Evolutionary conservation across 2,113 vertebrate genomes (phyloP).

Genomic region (Ia io): DNA sequence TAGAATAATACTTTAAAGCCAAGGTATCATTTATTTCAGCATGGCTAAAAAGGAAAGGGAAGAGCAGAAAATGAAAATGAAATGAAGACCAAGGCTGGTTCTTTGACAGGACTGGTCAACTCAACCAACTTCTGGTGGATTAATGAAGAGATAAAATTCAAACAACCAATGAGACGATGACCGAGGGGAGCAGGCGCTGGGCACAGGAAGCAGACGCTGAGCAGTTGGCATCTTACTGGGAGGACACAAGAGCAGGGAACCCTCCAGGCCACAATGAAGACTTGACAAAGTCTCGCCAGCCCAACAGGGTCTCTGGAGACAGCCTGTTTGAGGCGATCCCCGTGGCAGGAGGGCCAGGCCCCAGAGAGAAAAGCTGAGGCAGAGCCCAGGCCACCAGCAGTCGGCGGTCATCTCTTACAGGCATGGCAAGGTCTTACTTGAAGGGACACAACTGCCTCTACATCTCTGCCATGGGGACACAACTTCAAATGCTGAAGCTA

Average conservation of each 20-base stretch:
- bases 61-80: not conserved
- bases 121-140: not conserved
- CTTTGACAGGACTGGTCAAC: not conserved
- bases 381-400: not conserved
- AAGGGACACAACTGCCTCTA: not conserved
- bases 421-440: not conserved
- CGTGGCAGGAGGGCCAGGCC: not conserved
- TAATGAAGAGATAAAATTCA: not conserved
- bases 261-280: not conserved
- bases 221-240: too few species aligned
- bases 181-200: not conserved
- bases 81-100: not conserved
- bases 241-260: not conserved
- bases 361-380: not conserved
- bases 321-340: not conserved
- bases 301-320: not conserved
- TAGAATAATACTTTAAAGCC: not conserved
- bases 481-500: not conserved
- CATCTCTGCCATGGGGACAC: not conserved
- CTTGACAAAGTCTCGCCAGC: not conserved
- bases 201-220: not conserved
- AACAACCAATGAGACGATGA: not conserved
- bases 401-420: rapidly evolving
- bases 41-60: not conserved
- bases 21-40: not conserved